These are phyloP conservation scores for Acanthoscelides obtectus DNA, from an alignment of 2,888 invertebrate species.

Conservation along the genomic window DNA sequence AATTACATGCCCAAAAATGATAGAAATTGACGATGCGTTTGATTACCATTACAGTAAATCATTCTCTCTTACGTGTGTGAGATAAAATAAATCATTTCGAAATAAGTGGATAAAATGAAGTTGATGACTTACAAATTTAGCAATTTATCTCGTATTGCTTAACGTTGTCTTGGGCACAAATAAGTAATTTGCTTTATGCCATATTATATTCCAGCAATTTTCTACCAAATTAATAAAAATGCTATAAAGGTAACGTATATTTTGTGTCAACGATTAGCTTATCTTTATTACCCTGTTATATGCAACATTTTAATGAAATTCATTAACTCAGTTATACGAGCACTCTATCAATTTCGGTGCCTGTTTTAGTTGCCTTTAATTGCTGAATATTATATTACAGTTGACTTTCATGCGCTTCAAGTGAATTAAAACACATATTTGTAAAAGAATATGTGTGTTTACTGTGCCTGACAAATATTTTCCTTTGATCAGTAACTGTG, in stretches of 20 bases:
- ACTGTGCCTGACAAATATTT: no score
- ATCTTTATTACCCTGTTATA: not conserved
- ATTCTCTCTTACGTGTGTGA: no score
- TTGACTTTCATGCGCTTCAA: not conserved
- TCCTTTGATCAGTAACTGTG: no score
- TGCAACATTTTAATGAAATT: not conserved
- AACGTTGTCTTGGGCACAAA: no score
- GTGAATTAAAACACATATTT: not conserved
- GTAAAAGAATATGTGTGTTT: not conserved
- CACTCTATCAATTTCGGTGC: not conserved
- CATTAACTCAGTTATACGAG: not conserved
- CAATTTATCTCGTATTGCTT: no score
- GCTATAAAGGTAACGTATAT: not conserved
- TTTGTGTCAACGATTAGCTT: not conserved
- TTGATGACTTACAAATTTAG: no score
- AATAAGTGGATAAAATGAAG: no score
- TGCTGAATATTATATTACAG: not conserved
- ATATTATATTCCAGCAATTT: not conserved
- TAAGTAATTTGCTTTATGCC: not conserved
- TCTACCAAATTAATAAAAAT: not conserved
- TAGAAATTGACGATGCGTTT: no score
- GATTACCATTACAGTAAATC: no score
- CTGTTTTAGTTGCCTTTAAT: not conserved
- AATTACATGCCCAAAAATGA: no score
- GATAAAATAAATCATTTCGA: no score